Evolutionary conservation across 2,888 invertebrate species (phyloP).

Genomic region (Calliopum simillimum): DNA sequence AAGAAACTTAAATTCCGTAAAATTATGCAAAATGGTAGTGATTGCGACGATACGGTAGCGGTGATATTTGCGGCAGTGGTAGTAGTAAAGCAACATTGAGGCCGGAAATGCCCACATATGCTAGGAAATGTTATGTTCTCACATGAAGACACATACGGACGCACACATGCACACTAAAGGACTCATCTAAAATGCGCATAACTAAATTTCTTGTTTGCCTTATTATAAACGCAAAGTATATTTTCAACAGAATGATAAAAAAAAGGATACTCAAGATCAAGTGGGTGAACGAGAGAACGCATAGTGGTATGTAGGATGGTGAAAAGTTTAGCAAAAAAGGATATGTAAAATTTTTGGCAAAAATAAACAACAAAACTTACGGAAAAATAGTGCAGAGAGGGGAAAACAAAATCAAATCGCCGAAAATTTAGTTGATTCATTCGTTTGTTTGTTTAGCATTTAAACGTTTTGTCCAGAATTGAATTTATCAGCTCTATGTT

Average conservation of each 20-base stretch:
- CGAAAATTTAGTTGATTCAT: constrained; percentile 1
- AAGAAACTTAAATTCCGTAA: too few relatives aligned
- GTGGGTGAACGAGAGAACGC: neutral
- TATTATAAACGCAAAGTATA: constrained; percentile 7
- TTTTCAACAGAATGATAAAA: neutral
- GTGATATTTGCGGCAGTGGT: too few relatives aligned
- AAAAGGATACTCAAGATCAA: neutral
- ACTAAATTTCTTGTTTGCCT: constrained; percentile 17
- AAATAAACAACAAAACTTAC: neutral
- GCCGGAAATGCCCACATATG: constrained; percentile 5
- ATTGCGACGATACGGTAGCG: too few relatives aligned
- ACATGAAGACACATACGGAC: neutral
- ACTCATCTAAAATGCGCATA: constrained; percentile 31
- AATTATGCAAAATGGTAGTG: too few relatives aligned
- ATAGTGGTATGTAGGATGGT: neutral
- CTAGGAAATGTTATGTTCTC: neutral
- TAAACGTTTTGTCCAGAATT: neutral
- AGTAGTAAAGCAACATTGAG: too few relatives aligned
- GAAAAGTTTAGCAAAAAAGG: neutral
- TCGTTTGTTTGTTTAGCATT: neutral
- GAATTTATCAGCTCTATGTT: neutral
- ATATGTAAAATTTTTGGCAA: neutral
- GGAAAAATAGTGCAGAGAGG: neutral
- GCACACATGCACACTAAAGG: neutral
- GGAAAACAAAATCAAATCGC: constrained; percentile 8